Conservation (phyloP, 2,888 invertebrate genomes). For the Euplagia quadripunctaria region DNA sequence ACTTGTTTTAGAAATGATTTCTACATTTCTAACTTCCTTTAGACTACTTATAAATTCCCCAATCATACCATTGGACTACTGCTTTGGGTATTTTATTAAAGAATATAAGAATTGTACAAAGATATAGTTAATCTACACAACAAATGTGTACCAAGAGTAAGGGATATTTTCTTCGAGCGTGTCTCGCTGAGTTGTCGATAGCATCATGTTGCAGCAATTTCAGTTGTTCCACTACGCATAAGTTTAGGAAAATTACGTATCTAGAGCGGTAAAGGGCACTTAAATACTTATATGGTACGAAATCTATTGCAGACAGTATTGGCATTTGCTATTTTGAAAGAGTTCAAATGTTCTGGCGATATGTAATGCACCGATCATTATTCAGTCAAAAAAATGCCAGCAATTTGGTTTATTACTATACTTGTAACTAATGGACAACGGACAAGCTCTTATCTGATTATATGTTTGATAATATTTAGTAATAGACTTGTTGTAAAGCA, state of each 20-base stretch:
- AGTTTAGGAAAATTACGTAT: constrained; percentile 29
- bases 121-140: not conserved
- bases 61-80: too few relatives aligned
- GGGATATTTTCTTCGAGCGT: constrained; percentile 38
- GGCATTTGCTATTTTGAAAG: not conserved
- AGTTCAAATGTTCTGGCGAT: not conserved
- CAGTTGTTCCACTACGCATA: constrained; percentile 37
- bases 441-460: too few relatives aligned
- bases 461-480: too few relatives aligned
- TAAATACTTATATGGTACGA: constrained; percentile 1
- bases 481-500: too few relatives aligned
- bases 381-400: too few relatives aligned
- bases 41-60: too few relatives aligned
- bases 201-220: constrained; percentile 50
- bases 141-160: constrained; percentile 34
- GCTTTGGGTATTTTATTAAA: too few relatives aligned
- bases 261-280: constrained; percentile 9
- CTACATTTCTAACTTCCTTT: too few relatives aligned
- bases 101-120: not conserved
- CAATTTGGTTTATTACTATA: too few relatives aligned
- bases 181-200: constrained; percentile 54
- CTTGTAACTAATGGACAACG: too few relatives aligned
- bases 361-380: too few relatives aligned
- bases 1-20: too few relatives aligned
- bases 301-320: not conserved